Percentiles rank a stretch among this genome's conserved stretches.
Evolutionary conservation across 2,888 invertebrate species (phyloP).

Genomic region (Allophyes oxyacanthae): DNA sequence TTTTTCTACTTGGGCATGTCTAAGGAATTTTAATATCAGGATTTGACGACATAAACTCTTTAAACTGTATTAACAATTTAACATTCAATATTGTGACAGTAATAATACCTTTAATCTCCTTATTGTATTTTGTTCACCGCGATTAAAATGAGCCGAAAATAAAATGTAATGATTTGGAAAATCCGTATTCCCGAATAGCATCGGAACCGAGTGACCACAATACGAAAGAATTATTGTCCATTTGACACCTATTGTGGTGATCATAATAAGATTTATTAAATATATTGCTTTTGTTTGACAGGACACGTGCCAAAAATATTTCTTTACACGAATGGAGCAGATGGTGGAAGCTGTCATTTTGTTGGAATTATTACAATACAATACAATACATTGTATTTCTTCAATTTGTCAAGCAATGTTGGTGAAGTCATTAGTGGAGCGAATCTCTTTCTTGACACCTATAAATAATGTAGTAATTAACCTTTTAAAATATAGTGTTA

Average conservation of each 20-base stretch:
- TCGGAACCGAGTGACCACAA: slow-evolving; percentile 70
- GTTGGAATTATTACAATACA: slow-evolving; percentile 61
- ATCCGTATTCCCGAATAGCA: slow-evolving; percentile 57
- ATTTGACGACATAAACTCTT: slow-evolving; percentile 24
- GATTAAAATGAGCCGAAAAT: slow-evolving; percentile 48
- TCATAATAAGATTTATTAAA: slow-evolving; percentile 74
- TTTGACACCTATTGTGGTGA: slow-evolving; percentile 81
- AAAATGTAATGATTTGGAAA: slow-evolving; percentile 55
- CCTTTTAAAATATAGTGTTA: slow-evolving; percentile 29
- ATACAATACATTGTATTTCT: slow-evolving; percentile 69
- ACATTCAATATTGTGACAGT: slow-evolving; percentile 53
- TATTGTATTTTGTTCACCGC: slow-evolving; percentile 24
- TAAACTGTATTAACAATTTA: too few relatives aligned
- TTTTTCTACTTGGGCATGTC: too few relatives aligned
- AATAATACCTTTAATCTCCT: slow-evolving; percentile 39
- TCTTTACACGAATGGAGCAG: slow-evolving; percentile 68
- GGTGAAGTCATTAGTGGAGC: slow-evolving; percentile 40
- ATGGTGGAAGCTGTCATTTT: slow-evolving; percentile 72
- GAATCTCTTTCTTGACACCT: slow-evolving; percentile 29
- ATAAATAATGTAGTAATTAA: slow-evolving; percentile 46
- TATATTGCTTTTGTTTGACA: slow-evolving; percentile 70
- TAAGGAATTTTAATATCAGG: neutral
- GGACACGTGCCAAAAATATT: slow-evolving; percentile 79
- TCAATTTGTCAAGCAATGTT: slow-evolving; percentile 66
- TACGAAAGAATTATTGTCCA: slow-evolving; percentile 71